These are phyloP conservation scores for Rhinoderma darwinii DNA, from an alignment of 2,113 vertebrate genomes.

Conservation along the genomic window DNA sequence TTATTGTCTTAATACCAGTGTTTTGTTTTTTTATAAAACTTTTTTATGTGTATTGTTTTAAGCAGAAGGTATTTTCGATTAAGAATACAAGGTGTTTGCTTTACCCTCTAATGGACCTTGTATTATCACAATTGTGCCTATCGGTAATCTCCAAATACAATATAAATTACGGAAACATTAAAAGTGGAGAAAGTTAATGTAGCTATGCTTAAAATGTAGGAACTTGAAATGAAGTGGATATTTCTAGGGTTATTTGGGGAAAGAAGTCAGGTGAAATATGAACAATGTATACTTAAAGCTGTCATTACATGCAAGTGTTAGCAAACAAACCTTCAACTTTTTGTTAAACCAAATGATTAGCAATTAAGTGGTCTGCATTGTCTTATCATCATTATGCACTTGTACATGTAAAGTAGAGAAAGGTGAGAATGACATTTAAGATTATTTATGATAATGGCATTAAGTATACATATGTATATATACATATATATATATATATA, in stretches of 20 bases:
- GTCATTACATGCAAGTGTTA: conserved; percentile 39
- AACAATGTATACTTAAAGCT: conserved; percentile 33
- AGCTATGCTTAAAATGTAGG: conserved; percentile 21
- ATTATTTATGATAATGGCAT: conserved; percentile 22
- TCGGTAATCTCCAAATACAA: background rate
- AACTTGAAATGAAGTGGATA: background rate
- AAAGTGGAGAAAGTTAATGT: background rate
- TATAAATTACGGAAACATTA: background rate
- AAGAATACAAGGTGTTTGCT: background rate
- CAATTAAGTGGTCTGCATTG: conserved; percentile 37
- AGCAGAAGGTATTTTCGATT: background rate
- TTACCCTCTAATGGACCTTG: conserved; percentile 9
- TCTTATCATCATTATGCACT: conserved; percentile 29
- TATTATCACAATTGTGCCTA: background rate
- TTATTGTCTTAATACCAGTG: too few relatives aligned
- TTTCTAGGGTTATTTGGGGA: conserved; percentile 22
- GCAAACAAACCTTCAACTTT: conserved; percentile 22
- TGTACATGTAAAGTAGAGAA: background rate
- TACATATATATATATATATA: too few relatives aligned
- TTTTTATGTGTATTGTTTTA: too few relatives aligned
- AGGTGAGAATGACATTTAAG: conserved; percentile 49
- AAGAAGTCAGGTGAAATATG: conserved; percentile 36
- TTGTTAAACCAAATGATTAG: conserved; percentile 37
- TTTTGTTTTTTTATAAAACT: too few relatives aligned
- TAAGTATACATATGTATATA: too few relatives aligned